Base-by-base conservation (phyloP, 2,888 invertebrate genomes). In the Eugnorisma glareosa region DNA sequence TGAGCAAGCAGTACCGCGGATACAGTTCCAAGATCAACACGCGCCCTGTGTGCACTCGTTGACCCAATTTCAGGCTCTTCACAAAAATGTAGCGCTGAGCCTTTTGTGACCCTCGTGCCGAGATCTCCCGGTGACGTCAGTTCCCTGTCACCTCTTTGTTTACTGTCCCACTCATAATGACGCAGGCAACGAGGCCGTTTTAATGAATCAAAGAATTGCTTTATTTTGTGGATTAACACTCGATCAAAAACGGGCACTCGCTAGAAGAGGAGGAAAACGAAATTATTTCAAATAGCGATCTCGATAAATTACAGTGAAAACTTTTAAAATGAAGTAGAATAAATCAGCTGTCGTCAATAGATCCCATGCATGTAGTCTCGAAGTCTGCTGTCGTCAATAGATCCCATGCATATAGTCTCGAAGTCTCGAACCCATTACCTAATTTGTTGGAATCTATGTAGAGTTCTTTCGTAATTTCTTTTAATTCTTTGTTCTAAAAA, bases 21-120 rank as follows among this genome's bases (percentile, higher is more conserved):
- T 45, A 40, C 31, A 24, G 82, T 68, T 48, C n/a, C 48, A 67
- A 66, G 80, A 61, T 48, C 68, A 75, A 40, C 77, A 21, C 24
- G 35, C 54, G 68, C 67, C 35, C 48, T 57, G 24, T 79, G 43
- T 74, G 71, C 70, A 69, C 68, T 68, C 66, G 84, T 87, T 90
- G 89, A 90, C 91, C 90, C 74, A 90, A 82, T 87, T 90, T 75
- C 72, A 71, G 57, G 31, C 84, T 81, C 80, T 87, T 84, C 75
- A 80, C 70, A 77, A 77, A 86, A 86, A 80, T 74, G 80, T 84
- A 67, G 66, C 81, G 82, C 77, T 79, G 67, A 71, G 64, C 85
- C 84, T 82, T 87, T 87, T 87, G 86, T 87, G 76, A 68, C 73
- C 81, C 68, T 71, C 67, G 70, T 66, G 72, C 73, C 67, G 74